phyloP scores from a whole-genome alignment of 2,888 invertebrate species.

The Automeris io region DNA sequence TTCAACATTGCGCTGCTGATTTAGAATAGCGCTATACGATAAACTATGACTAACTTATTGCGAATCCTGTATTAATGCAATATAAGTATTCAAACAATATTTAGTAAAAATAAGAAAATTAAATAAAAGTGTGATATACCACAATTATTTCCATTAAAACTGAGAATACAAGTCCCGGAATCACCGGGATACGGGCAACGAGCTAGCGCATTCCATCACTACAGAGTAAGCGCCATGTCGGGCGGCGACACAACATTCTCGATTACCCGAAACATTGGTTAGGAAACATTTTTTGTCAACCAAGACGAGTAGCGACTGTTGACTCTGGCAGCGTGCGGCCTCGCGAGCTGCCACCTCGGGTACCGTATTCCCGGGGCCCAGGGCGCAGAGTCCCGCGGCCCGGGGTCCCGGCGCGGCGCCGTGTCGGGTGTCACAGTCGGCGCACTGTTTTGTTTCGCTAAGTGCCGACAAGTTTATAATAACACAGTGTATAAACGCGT shows the following conservation, averaged over 20 bases:
- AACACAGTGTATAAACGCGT: conserved; percentile 56
- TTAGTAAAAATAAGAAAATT: too few relatives aligned
- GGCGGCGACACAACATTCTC: conserved; percentile 38
- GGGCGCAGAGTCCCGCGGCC: neutral
- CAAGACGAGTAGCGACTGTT: conserved; percentile 54
- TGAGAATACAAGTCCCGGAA: neutral
- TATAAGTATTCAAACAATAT: too few relatives aligned
- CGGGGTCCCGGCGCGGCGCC: neutral
- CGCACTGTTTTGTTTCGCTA: conserved; percentile 39
- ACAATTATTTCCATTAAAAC: too few relatives aligned
- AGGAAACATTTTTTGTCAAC: conserved; percentile 35
- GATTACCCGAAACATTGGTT: conserved; percentile 37
- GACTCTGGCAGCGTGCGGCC: conserved; percentile 13
- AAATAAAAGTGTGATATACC: too few relatives aligned
- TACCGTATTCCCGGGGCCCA: neutral
- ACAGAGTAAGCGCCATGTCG: neutral
- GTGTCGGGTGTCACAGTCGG: conserved; percentile 54
- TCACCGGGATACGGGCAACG: neutral
- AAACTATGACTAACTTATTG: too few relatives aligned
- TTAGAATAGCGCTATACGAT: too few relatives aligned
- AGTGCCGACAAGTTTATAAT: conserved; percentile 64
- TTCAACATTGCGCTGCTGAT: too few relatives aligned
- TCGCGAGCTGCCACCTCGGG: neutral
- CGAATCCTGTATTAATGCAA: too few relatives aligned
- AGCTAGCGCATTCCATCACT: neutral